A percentile compares a stretch with the other conserved stretches of the same genome.
These are phyloP conservation scores for Muscina levida DNA, from an alignment of 2,888 invertebrate genomes.

Conservation along the genomic window DNA sequence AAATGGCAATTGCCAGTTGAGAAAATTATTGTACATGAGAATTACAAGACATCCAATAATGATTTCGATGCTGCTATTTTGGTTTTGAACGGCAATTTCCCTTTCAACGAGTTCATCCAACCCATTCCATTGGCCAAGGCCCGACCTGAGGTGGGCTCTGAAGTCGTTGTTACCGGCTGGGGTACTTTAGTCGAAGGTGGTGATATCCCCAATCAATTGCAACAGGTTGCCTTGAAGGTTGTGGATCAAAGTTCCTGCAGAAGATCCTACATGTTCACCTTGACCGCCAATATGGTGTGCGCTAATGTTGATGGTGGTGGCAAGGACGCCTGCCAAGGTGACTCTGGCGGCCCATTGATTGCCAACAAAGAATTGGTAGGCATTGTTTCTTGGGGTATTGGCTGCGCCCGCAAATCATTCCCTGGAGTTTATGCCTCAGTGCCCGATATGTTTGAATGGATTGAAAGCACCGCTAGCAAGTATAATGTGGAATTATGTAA, in stretches of 20 bases:
- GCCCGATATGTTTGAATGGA: constrained; percentile 69
- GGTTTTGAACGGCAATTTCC: constrained; percentile 78
- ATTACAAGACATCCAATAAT: constrained; percentile 81
- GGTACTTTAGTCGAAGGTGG: constrained; percentile 69
- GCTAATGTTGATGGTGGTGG: constrained; percentile 70
- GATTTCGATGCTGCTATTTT: constrained; percentile 83
- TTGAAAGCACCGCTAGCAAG: constrained; percentile 46
- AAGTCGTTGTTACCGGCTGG: constrained; percentile 74
- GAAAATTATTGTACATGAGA: constrained; percentile 81
- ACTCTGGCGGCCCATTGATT: constrained; percentile 76
- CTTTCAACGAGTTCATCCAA: constrained; percentile 81
- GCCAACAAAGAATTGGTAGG: constrained; percentile 70
- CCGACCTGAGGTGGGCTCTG: constrained; percentile 67
- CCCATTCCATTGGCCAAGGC: constrained; percentile 83
- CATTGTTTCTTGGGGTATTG: constrained; percentile 75
- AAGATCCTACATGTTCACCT: constrained; percentile 66
- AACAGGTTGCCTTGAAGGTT: constrained; percentile 71
- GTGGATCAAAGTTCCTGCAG: constrained; percentile 70
- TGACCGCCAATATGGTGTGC: constrained; percentile 74
- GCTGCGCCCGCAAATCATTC: constrained; percentile 69
- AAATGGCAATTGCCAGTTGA: constrained; percentile 79
- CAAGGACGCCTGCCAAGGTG: constrained; percentile 76
- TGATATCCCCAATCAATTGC: constrained; percentile 69
- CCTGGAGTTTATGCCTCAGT: constrained; percentile 69
- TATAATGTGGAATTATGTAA: constrained; percentile 39